Base-by-base conservation (phyloP, 2,888 invertebrate species). In the Tortricodes alternella region DNA sequence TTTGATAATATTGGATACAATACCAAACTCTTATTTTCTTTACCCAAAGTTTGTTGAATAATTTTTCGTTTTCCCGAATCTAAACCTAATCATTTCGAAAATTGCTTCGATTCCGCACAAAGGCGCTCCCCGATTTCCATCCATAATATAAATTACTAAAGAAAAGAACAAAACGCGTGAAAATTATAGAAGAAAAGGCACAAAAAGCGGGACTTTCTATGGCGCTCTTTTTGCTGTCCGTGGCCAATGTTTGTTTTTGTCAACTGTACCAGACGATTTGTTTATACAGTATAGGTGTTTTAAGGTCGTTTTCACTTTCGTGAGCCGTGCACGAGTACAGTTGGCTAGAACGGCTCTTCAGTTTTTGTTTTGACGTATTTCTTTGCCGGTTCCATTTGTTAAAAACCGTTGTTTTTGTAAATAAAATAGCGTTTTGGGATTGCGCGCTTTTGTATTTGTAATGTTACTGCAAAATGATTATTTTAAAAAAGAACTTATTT, bases 291-390 rank as follows among this genome's bases (percentile, higher is more conserved):
- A 74, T 69, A 67, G 73, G 78, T 76, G 83, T 86, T 89, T 88
- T 86, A 85, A 88, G 85, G 85, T 68, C 81, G 73, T 88, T 89
- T 82, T 89, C 87, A 86, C 89, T 89, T 88, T 89, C 86, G 63
- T 73, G 67, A 61, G 51, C 58, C 86, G 63, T 73, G 67, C 62
- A 51, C 58, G 58, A 38, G 78, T 80, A 77, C 75, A 66, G 61
- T 71, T 75, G 70, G 58, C 65, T 66, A 64, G 71, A 60, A 46
- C 37, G 35, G 55, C 46, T 65, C 70, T 71, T 65, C 16, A 11
- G 27, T 24, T 41, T 41, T 48, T 55, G 35, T 53, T 48, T 46
- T 48, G 39, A 34, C 23, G 18, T 39, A 24, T 35, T 43, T 8
- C 23, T 46, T 53, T 32, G 32, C 38, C 29, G 29, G 27, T 18